phyloP scores from a whole-genome alignment of 2,888 invertebrate species.

The Spilosoma lubricipeda region DNA sequence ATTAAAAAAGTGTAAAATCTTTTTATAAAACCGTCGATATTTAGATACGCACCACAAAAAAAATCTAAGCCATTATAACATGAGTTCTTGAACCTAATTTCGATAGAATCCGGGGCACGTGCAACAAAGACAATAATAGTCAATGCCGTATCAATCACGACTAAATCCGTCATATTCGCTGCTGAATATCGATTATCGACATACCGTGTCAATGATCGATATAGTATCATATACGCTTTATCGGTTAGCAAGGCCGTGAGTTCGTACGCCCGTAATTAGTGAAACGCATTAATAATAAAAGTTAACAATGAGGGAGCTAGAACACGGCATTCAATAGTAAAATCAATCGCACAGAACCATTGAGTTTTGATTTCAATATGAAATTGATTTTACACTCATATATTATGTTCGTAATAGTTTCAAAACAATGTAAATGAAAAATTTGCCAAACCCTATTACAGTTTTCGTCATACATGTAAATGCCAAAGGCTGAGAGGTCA shows the following conservation, averaged over 20 bases:
- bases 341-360: slow-evolving; percentile 36
- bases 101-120: slow-evolving; percentile 75
- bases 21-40: slow-evolving; percentile 36
- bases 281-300: slow-evolving; percentile 52
- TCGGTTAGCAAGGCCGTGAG: slow-evolving; percentile 60
- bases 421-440: slow-evolving; percentile 24
- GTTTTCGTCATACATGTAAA: background rate
- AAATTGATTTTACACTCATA: slow-evolving; percentile 47
- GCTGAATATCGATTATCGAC: slow-evolving; percentile 69
- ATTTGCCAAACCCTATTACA: slow-evolving; percentile 17
- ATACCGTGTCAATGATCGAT: slow-evolving; percentile 69
- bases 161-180: slow-evolving; percentile 68
- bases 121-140: slow-evolving; percentile 71
- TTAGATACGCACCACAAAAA: slow-evolving; percentile 50
- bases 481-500: background rate
- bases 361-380: slow-evolving; percentile 44
- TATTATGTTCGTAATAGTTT: slow-evolving; percentile 34
- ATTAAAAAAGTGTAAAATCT: slow-evolving; percentile 36
- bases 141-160: slow-evolving; percentile 81
- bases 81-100: slow-evolving; percentile 77
- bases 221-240: slow-evolving; percentile 60
- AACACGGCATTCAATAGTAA: slow-evolving; percentile 43
- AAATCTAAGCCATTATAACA: slow-evolving; percentile 46
- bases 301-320: slow-evolving; percentile 38
- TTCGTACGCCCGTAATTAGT: slow-evolving; percentile 59